A percentile compares a stretch with the other conserved stretches of the same genome.
Conservation (phyloP, 2,797 vertebrate genomes). For the Trachurus trachurus region DNA sequence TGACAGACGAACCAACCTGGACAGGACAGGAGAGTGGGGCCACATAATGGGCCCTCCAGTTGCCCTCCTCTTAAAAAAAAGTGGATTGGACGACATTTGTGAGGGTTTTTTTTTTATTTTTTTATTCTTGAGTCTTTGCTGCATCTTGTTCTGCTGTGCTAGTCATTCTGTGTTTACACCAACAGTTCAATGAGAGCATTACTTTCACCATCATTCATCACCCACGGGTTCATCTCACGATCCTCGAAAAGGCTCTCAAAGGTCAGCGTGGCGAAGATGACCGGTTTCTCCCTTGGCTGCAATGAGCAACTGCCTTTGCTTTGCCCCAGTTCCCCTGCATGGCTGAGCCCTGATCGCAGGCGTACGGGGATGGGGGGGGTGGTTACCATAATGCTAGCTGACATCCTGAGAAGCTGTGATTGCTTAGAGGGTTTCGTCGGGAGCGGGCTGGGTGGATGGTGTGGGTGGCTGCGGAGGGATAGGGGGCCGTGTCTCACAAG, state of each 20-base stretch:
- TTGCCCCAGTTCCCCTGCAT: constrained; percentile 79
- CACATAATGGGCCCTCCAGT: constrained; percentile 69
- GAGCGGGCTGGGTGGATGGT: constrained; percentile 49
- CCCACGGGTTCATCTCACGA: constrained; percentile 59
- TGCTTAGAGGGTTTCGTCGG: constrained; percentile 75
- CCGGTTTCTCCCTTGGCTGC: constrained; percentile 66
- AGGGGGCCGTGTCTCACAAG: constrained; percentile 67
- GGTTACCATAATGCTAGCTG: constrained; percentile 82
- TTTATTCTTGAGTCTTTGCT: constrained; percentile 42
- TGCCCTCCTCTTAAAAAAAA: constrained; percentile 54
- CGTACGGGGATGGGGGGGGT: constrained; percentile 38
- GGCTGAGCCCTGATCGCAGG: constrained; percentile 71
- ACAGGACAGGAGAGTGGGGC: constrained; percentile 50
- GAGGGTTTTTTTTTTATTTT: not conserved
- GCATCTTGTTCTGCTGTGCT: constrained; percentile 49
- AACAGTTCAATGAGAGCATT: constrained; percentile 69
- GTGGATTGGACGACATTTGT: constrained; percentile 58
- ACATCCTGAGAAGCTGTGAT: constrained; percentile 84
- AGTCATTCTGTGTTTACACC: constrained; percentile 70
- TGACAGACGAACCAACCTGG: constrained; percentile 69
- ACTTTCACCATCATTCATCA: constrained; percentile 62
- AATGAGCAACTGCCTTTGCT: constrained; percentile 68
- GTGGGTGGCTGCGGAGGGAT: constrained; percentile 58
- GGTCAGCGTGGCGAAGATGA: constrained; percentile 73
- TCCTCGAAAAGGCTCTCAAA: constrained; percentile 74